Base-by-base conservation (phyloP, 2,113 vertebrate species). In the Chaetodon trifascialis region DNA sequence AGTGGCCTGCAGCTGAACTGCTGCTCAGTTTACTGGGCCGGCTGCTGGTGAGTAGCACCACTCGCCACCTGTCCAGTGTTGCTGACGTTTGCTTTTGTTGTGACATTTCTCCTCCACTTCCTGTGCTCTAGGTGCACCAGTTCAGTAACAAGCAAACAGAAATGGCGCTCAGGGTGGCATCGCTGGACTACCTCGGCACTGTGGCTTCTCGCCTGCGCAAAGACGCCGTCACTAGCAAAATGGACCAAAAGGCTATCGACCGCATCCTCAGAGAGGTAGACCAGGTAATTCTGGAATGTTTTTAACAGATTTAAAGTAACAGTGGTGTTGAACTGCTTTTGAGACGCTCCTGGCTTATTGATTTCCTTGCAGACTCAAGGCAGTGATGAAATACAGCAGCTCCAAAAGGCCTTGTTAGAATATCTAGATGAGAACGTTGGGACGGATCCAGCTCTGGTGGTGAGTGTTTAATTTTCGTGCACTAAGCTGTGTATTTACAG, bases 141-240 rank as follows among this genome's bases (percentile, higher is more conserved):
- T 99, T 99, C 91, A 99, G 98, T 93, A 99, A 99, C 91, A 99
- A 99, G 92, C 98, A 98, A 74, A 99, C 98, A 82, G 98, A 99
- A 93, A 99, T 99, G 98, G 97, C 98, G 3, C 95, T 99, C 84
- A 95, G 98, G 89, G 98, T 99, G 80, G 98, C 98, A 6, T 99
- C 98, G 0, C 96, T 99, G 88, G 98, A 99, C 94, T 99, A 99
- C 89, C 96, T 99, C 80, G 98, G 98, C 90, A 99, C 98, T 11
- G 98, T 99, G 21, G 98, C 98, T 0, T 97, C 98, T 55, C 95
- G 98, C 69, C 92, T 99, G 0, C 96, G 98, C 68, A 99, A 99
- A 93, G 98, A 99, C 59, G 97, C 98, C 0, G 97, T 99, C 76
- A 96, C 96, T 78, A 98, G 97, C 95, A 97, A 97, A 93, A 97